Evolutionary conservation across 2,888 invertebrate species (phyloP).

Genomic region (Hoplodrina blanda): DNA sequence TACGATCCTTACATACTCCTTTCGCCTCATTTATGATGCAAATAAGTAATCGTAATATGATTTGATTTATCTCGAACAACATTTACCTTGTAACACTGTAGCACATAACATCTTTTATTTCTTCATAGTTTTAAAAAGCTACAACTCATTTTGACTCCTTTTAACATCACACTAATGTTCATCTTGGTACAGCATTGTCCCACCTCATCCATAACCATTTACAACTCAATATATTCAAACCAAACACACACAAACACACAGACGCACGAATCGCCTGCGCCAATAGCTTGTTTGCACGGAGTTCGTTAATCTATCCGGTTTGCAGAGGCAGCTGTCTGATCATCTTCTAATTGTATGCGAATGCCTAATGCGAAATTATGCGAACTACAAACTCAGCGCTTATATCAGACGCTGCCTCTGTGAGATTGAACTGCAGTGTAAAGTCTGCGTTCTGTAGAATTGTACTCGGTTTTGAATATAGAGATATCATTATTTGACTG

Average conservation of each 20-base stretch:
- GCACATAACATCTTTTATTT: no score
- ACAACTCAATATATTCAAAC: slow-evolving; percentile 6
- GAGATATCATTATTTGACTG: not conserved
- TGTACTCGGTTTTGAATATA: not conserved
- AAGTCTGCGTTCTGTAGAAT: slow-evolving; percentile 18
- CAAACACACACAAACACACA: slow-evolving; percentile 49
- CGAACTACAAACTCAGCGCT: slow-evolving; percentile 55
- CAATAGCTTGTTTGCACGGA: slow-evolving; percentile 70
- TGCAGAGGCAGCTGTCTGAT: slow-evolving; percentile 70
- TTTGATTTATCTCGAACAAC: no score
- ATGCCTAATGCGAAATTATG: slow-evolving; percentile 72
- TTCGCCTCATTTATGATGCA: no score
- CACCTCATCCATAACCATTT: slow-evolving; percentile 10
- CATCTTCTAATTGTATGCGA: slow-evolving; percentile 80
- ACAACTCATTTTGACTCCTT: no score
- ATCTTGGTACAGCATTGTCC: no score
- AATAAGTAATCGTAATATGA: no score
- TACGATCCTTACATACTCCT: no score
- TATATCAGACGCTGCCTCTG: slow-evolving; percentile 41
- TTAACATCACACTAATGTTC: no score
- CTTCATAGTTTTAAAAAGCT: no score
- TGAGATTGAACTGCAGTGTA: slow-evolving; percentile 50
- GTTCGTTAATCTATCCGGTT: slow-evolving; percentile 74
- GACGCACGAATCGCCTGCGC: slow-evolving; percentile 53
- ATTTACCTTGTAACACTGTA: no score